Base-by-base conservation (phyloP, 92 coral and sea anemone species). In the Pocillopora meandrina region DNA sequence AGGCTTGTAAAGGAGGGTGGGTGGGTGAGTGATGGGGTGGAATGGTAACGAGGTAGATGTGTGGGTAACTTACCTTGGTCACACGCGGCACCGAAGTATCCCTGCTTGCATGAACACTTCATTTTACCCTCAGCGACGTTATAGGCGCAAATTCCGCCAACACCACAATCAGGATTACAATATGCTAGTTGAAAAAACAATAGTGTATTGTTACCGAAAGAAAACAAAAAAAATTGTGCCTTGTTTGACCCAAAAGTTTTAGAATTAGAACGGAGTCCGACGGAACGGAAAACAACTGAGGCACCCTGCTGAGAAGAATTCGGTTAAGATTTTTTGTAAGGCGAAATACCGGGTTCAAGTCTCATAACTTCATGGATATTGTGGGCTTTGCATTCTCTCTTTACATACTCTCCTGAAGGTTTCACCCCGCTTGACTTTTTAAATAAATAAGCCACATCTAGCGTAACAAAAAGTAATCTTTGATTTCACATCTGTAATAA, bases 61-160 rank as follows among this genome's bases (percentile, higher is more conserved):
- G 18, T 16, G 42, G 42, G 56, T 7, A 52, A 12, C 86, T 58
- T 84, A 89, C 92, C 92, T 55, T 9, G 11, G 49, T 83, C 70
- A 67, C 92, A 89, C 16, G 67, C 90, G 2, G 17, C 79, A 8
- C 92, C 92, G 34, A 34, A 19, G 78, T 63, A 89, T n/a, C 92
- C 92, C 8, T 83, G 87, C 34, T 23, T 60, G 36, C 92, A 89
- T 2, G 64, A 20, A 77, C 92, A 89, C 23, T 36, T 70, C 60
- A 59, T 26, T 59, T 35, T 55, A 3, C 56, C 35, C 2, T 16
- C 18, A 2, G 85, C 56, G 10, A 2, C 18, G 82, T 89, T 72
- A 52, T 58, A 74, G 9, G 59, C 79, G 42, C 92, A 89, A 14
- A 62, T 23, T n/a, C 92, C 92, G 20, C 91, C 91, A 15, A 88